Conservation (phyloP, 1,140 invertebrate genomes). For the Caenorhabditis brenneri region DNA sequence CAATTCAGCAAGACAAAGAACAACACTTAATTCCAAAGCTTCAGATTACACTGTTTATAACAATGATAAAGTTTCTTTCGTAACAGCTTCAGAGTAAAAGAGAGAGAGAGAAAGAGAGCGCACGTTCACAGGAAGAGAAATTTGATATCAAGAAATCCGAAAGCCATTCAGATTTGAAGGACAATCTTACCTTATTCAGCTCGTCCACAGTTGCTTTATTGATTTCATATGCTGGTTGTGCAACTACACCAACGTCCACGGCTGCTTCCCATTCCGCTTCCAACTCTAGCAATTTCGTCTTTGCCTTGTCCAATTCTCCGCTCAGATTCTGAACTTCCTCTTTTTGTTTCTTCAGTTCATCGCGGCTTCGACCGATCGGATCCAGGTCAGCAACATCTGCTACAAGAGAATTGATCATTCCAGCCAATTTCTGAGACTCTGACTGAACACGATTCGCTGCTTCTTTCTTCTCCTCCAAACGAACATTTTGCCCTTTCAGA, state of each 20-base stretch:
- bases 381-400: slow-evolving; percentile 45
- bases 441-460: background rate
- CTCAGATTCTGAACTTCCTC: slow-evolving; percentile 7
- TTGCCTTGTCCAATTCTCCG: slow-evolving; percentile 3
- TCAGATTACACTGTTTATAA: background rate
- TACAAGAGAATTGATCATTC: background rate
- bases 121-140: no score
- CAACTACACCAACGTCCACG: slow-evolving; percentile 35
- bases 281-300: slow-evolving; percentile 7
- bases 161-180: no score
- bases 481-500: background rate
- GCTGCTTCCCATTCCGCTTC: background rate
- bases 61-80: no score
- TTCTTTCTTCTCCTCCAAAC: background rate
- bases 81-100: no score
- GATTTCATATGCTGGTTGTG: background rate
- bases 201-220: background rate
- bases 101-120: no score
- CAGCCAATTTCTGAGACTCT: background rate
- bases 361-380: slow-evolving; percentile 4
- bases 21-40: background rate
- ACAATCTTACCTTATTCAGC: slow-evolving; percentile 43
- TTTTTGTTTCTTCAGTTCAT: slow-evolving; percentile 34
- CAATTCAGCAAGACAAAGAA: background rate
- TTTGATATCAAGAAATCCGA: no score